phyloP scores from a whole-genome alignment of 1,140 invertebrate species.

The Neotoxoptera formosana region DNA sequence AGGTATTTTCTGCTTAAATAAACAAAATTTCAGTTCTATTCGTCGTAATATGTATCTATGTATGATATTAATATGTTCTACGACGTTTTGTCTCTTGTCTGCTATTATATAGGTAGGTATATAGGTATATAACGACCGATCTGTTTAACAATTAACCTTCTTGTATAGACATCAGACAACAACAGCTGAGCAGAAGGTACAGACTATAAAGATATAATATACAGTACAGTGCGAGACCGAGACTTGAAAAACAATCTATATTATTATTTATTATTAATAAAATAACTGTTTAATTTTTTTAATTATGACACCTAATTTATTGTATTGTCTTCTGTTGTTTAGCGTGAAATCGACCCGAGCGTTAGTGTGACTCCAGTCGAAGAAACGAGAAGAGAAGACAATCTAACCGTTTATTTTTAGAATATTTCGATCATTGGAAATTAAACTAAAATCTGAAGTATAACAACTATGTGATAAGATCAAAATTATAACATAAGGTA shows the following conservation, averaged over 20 bases:
- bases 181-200: no score
- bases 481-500: constrained; percentile 42
- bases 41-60: background rate
- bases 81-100: background rate
- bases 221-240: background rate
- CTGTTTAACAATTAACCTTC: background rate
- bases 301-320: background rate
- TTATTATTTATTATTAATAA: no score
- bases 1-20: background rate
- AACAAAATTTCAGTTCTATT: background rate
- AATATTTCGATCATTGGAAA: background rate
- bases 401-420: constrained; percentile 46
- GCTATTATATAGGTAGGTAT: background rate
- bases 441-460: background rate
- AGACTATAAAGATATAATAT: no score
- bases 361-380: constrained; percentile 42
- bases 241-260: background rate
- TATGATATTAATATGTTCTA: background rate
- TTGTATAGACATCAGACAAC: background rate
- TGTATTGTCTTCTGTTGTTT: background rate
- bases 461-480: constrained; percentile 21
- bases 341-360: constrained; percentile 45
- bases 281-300: background rate
- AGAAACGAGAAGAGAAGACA: constrained; percentile 46
- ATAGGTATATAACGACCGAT: background rate